Percentiles rank a stretch among this genome's conserved stretches.
Evolutionary conservation across 2,113 vertebrate genomes (phyloP).

Genomic region (Sciurus niger): DNA sequence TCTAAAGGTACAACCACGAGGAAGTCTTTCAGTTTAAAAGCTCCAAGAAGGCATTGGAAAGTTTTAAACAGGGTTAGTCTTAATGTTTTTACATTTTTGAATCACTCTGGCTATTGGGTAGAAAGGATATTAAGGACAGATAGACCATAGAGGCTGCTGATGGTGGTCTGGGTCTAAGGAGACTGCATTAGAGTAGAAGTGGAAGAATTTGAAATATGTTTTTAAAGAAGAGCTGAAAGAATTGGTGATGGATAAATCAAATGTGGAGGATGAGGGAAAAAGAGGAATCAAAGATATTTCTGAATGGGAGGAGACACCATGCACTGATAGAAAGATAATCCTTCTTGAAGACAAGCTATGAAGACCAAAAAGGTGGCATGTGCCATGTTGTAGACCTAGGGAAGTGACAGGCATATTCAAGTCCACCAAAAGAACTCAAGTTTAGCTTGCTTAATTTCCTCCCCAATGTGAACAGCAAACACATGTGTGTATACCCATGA

Average conservation of each 20-base stretch:
- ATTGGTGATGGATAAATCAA: not conserved
- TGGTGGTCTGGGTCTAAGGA: too few species aligned
- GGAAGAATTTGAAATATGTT: not conserved
- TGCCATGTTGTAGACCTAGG: not conserved
- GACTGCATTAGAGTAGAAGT: not conserved
- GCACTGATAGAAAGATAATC: not conserved
- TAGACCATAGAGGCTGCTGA: not conserved
- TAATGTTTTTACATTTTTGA: not conserved
- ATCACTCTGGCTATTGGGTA: not conserved
- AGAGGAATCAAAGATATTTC: not conserved
- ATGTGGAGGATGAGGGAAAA: not conserved
- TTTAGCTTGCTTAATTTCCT: not conserved
- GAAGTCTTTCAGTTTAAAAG: not conserved
- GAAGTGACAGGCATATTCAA: not conserved
- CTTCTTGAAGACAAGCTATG: not conserved
- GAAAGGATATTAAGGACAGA: not conserved
- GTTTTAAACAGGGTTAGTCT: not conserved
- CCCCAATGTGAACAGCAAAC: not conserved
- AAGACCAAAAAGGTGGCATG: not conserved
- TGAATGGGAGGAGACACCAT: not conserved
- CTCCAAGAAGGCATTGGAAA: not conserved
- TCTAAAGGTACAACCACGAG: not conserved
- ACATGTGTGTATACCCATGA: fast-evolving
- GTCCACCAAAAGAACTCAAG: not conserved
- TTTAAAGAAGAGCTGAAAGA: not conserved